Base-by-base conservation (phyloP, 2,888 invertebrate genomes). In the Leptopterna dolabrata region DNA sequence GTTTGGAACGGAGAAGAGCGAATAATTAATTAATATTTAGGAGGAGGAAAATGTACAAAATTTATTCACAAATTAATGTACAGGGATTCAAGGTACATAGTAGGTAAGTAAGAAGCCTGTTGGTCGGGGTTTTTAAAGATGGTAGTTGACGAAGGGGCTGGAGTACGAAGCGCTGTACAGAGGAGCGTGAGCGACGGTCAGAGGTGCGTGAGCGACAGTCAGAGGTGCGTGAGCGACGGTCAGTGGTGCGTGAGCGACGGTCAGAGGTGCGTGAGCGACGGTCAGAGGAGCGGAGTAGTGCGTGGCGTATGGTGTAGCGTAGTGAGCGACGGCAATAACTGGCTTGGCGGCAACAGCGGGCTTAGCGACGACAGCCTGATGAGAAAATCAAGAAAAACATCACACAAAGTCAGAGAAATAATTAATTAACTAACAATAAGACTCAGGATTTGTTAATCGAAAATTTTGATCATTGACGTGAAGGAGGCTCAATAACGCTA, bases 281-380 rank as follows among this genome's bases (percentile, higher is more conserved):
- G 78, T 27, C 45, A 78, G 45, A 13, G 78, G 78, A 78, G 82
- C 82, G 41, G 45, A 7, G 36, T 43, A 70, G 82, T 19, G 45
- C 2, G 51, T 19, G 14, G 51, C 80, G 30, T 47, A 30, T 9
- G 81, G 81, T 13, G 81, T 29, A 43, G 85, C 85, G 27, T 85
- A 85, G 14, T 73, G 85, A 45, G 85, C 73, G 47, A 45, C 83
- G 41, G 81, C 16, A 27, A 29, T 29, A 4, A 55, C 81, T 13
- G 81, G 85, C 63, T 63, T 63, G 27, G 63, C 63, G 76, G 47
- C 84, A 16, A 82, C 29, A 24, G 82, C 82, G 4, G 82, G 36
- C 19, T 82, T 82, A 27, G 90, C 90, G 70, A 91, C 80, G 29
- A 85, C 88, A 30, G 87, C 43, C 78, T 63, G 63, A 11, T 11